Percentiles rank a stretch among this genome's conserved stretches.
Evolutionary conservation across 2,113 vertebrate genomes (phyloP).

Genomic region (Azemiops feae): DNA sequence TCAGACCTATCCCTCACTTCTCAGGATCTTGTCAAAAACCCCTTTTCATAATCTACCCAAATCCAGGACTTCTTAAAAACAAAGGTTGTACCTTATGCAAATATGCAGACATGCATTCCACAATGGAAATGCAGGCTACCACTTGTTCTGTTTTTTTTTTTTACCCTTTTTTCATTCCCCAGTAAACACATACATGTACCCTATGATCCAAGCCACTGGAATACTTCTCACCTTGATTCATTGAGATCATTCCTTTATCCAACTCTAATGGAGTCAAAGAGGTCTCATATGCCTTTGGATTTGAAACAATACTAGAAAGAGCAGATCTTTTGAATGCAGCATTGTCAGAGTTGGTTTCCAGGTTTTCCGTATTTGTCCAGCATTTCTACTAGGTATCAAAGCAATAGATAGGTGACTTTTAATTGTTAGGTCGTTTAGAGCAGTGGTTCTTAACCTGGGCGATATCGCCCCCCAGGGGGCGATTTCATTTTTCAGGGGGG

Average conservation of each 20-base stretch:
- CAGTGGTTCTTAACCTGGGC: too few species aligned
- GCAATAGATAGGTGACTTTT: constrained; percentile 27
- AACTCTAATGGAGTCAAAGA: not conserved
- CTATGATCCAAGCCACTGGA: fast-evolving
- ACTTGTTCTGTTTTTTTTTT: too few species aligned
- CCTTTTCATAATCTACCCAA: constrained; percentile 2
- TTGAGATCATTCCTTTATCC: not conserved
- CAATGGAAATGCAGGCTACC: not conserved
- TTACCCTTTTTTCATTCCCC: not conserved
- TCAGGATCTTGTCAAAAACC: not conserved
- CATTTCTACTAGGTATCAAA: constrained; percentile 17
- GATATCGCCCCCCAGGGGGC: too few species aligned
- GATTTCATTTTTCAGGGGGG: too few species aligned
- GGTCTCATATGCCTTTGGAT: not conserved
- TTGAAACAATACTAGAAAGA: not conserved
- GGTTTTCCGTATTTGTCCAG: not conserved
- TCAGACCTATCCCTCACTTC: not conserved
- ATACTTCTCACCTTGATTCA: not conserved
- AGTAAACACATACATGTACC: not conserved
- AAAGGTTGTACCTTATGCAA: not conserved
- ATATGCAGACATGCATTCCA: not conserved
- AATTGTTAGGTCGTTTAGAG: constrained; percentile 13
- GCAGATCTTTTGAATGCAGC: not conserved
- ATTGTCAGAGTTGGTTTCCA: not conserved
- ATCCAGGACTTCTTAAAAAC: not conserved